Conservation (phyloP, 2,113 vertebrate genomes). For the Pollachius pollachius region DNA sequence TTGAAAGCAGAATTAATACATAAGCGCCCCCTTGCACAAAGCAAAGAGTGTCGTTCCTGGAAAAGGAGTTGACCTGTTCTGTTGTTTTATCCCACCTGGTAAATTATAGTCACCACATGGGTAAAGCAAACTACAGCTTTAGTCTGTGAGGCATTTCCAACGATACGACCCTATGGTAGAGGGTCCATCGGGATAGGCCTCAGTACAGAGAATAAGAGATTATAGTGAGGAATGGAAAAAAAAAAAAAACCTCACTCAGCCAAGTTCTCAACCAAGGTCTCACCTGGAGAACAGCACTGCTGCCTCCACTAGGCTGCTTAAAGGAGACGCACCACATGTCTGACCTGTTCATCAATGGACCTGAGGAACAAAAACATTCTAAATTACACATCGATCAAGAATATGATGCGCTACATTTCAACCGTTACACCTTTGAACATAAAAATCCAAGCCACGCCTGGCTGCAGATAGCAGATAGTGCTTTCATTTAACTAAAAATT, state of each 20-base stretch:
- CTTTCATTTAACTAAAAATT: too few species aligned
- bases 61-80: slow-evolving; percentile 62
- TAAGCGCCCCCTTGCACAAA: background rate
- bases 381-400: rapidly evolving
- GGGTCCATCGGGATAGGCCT: slow-evolving; percentile 88
- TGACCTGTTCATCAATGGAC: background rate
- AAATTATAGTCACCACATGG: slow-evolving; percentile 65
- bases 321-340: too few species aligned
- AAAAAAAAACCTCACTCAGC: background rate
- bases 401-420: background rate
- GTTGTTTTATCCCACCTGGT: slow-evolving; percentile 77
- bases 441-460: too few species aligned
- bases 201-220: slow-evolving; percentile 17
- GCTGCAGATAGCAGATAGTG: too few species aligned
- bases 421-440: too few species aligned
- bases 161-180: slow-evolving; percentile 73
- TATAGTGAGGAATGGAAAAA: background rate
- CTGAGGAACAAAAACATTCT: background rate
- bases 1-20: too few species aligned
- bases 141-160: slow-evolving; percentile 89
- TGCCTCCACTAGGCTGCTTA: background rate
- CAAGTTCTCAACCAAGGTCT: background rate
- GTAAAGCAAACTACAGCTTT: slow-evolving; percentile 80
- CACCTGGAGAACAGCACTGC: background rate
- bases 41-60: background rate